A percentile compares a stretch with the other conserved stretches of the same genome.
Conservation (phyloP, 2,113 vertebrate species). For the Oncorhynchus nerka region DNA sequence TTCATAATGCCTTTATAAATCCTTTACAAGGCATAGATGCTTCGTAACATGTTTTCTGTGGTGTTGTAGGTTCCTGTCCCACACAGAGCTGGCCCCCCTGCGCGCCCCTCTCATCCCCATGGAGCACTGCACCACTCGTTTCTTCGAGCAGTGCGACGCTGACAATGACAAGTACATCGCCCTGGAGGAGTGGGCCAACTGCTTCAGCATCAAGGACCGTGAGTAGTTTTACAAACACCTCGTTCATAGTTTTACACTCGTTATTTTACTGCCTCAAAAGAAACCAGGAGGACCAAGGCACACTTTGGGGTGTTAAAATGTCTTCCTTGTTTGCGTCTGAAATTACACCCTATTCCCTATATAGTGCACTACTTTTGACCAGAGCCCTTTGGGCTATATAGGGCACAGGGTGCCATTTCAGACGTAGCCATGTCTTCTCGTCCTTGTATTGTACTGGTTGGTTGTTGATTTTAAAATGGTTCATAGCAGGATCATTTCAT, state of each 20-base stretch:
- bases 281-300: not conserved
- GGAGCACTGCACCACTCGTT: constrained; percentile 99
- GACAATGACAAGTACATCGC: constrained; percentile 97
- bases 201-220: constrained; percentile 97
- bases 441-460: no score
- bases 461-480: not conserved
- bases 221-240: constrained; percentile 67
- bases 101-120: constrained; percentile 97
- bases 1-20: no score
- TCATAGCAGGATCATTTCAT: not conserved
- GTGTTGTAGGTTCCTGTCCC: constrained; percentile 87
- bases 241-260: no score
- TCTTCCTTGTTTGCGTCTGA: not conserved
- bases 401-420: no score
- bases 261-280: not conserved
- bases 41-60: constrained; percentile 1
- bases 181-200: constrained; percentile 94
- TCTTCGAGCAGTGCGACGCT: constrained; percentile 91
- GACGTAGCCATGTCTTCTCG: no score
- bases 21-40: not conserved
- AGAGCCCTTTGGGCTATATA: no score
- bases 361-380: no score
- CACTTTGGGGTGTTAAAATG: not conserved
- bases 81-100: constrained; percentile 94
- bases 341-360: no score